Base-by-base conservation (phyloP, 2,888 invertebrate species). In the Ryuthela nishihirai region DNA sequence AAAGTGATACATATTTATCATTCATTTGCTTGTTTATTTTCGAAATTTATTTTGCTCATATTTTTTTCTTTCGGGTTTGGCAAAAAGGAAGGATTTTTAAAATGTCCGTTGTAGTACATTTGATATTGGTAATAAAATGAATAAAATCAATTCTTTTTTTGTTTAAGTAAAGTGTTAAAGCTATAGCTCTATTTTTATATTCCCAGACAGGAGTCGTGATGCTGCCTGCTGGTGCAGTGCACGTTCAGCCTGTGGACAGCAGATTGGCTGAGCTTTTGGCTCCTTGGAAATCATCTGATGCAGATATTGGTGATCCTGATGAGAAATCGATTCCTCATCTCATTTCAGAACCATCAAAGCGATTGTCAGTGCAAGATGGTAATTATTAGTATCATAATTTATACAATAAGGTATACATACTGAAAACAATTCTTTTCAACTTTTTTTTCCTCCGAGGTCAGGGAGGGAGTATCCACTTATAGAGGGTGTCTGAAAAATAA, bases 361-460 rank as follows among this genome's bases (percentile, higher is more conserved):
- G 48, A 29, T 18, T 59, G 3, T 59, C 59, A 2, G 59, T 59
- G 20, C 53, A 47, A 10, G 59, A 59, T 23, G 59, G 59, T 53
- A 35, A 43, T 38, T 1, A n/a, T n/a, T n/a, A n/a, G n/a, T n/a
- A n/a, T n/a, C n/a, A n/a, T n/a, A n/a, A n/a, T n/a, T n/a, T n/a
- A n/a, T n/a, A n/a, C n/a, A 29, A 29, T 29, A 29, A 29, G 7
- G 12, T 29, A 29, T 29, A 29, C 12, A 29, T 29, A 29, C 29
- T 29, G 29, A 12, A 9, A 29, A 29, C 12, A 12, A 29, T 29
- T 9, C 12, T 9, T 29, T 9, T 29, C 29, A 7, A 12, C 29
- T 29, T 9, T 29, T 29, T n/a, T n/a, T n/a, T n/a, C n/a, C n/a
- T n/a, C n/a, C n/a, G n/a, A n/a, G n/a, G n/a, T n/a, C n/a, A n/a